These are phyloP conservation scores for Neomorphus geoffroyi DNA, from an alignment of 2,797 vertebrate species.

Conservation along the genomic window DNA sequence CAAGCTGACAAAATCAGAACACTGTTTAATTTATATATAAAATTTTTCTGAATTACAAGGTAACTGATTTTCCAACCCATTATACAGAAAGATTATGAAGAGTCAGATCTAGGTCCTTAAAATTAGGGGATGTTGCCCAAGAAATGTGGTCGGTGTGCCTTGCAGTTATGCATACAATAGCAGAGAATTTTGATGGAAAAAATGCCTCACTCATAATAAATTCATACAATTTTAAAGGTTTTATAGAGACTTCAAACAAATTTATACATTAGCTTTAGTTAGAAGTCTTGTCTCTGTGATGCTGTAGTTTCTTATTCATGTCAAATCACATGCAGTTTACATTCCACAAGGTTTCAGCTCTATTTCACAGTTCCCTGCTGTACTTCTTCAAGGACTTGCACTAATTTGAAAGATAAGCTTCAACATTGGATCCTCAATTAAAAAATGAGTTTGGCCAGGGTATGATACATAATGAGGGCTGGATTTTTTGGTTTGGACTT, in stretches of 20 bases:
- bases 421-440: neutral
- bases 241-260: neutral
- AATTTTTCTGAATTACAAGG: neutral
- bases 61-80: neutral
- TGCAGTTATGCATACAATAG: neutral
- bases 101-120: neutral
- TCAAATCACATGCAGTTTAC: neutral
- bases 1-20: neutral
- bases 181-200: neutral
- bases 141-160: neutral
- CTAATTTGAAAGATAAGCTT: neutral
- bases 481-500: neutral
- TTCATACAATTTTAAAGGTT: neutral
- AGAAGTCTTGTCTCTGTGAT: neutral
- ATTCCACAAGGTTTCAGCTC: slow-evolving; percentile 17
- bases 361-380: slow-evolving; percentile 7
- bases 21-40: neutral
- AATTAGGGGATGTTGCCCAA: neutral
- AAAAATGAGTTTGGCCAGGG: neutral
- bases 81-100: neutral
- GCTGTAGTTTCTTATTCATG: neutral
- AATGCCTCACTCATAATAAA: neutral
- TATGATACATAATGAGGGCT: neutral
- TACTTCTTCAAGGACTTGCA: neutral
- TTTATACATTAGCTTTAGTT: neutral